Percentiles rank a stretch among this genome's conserved stretches.
Conservation (phyloP, 2,113 vertebrate genomes). For the Megatriorchis doriae region DNA sequence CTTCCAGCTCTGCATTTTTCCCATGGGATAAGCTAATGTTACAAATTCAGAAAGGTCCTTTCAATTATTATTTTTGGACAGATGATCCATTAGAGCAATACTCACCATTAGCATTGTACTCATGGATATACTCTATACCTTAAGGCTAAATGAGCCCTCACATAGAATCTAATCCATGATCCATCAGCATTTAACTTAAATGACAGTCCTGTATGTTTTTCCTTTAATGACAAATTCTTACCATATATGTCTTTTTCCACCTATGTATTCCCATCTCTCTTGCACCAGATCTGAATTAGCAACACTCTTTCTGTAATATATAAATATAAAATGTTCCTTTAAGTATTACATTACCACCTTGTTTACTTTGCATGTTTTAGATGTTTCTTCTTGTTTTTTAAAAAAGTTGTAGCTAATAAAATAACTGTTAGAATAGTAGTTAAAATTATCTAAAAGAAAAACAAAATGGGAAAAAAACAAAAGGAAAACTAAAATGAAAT, state of each 20-base stretch:
- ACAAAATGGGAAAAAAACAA: neutral
- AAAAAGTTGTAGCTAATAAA: neutral
- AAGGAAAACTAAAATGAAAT: neutral
- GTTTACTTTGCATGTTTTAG: neutral
- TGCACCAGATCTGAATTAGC: neutral
- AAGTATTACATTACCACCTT: neutral
- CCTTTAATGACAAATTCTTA: neutral
- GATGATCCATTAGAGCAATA: constrained; percentile 15
- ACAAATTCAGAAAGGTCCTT: neutral
- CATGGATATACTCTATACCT: neutral
- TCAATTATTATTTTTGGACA: constrained; percentile 31
- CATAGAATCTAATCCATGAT: neutral
- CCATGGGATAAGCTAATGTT: neutral
- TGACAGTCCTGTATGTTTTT: neutral
- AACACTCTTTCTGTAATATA: neutral
- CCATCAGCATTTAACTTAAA: neutral
- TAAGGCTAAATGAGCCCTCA: neutral
- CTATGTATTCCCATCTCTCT: accelerated
- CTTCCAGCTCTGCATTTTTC: neutral
- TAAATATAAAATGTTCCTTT: neutral
- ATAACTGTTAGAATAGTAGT: neutral
- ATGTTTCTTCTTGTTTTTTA: neutral
- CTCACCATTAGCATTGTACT: neutral
- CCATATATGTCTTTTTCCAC: neutral
- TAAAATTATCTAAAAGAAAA: neutral